Percentiles rank a stretch among this genome's conserved stretches.
phyloP scores from a whole-genome alignment of 2,888 invertebrate genomes.

The Ophonus ardosiacus region DNA sequence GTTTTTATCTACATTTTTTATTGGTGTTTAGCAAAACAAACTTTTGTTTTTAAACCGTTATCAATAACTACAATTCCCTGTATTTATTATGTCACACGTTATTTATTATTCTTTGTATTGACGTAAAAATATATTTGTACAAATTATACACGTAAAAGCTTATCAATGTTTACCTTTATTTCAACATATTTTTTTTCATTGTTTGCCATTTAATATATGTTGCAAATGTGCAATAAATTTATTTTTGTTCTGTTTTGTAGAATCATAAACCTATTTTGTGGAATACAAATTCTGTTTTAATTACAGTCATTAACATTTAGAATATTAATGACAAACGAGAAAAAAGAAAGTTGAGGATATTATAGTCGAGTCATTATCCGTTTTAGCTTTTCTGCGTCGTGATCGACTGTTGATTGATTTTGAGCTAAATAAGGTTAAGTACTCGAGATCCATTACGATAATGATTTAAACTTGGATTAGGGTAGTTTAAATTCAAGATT shows the following conservation, averaged over 20 bases:
- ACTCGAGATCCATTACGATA: slow-evolving; percentile 1
- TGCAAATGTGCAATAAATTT: background rate
- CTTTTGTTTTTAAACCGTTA: too few relatives aligned
- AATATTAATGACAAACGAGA: background rate
- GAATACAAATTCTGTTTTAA: slow-evolving; percentile 2
- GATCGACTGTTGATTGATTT: background rate
- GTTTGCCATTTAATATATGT: background rate
- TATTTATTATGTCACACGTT: too few relatives aligned
- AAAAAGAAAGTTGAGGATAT: slow-evolving; percentile 6
- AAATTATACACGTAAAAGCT: too few relatives aligned
- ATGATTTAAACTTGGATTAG: slow-evolving; percentile 11
- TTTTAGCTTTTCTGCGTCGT: slow-evolving; percentile 4
- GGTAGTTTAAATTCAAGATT: background rate
- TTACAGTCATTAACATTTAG: slow-evolving; percentile 3
- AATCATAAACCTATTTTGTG: background rate
- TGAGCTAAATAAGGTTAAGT: slow-evolving; percentile 14
- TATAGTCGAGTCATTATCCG: background rate
- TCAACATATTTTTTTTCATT: too few relatives aligned
- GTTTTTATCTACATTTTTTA: too few relatives aligned
- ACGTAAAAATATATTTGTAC: too few relatives aligned
- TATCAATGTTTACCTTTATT: too few relatives aligned
- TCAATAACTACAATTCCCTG: too few relatives aligned
- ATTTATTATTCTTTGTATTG: too few relatives aligned
- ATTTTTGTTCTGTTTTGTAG: background rate
- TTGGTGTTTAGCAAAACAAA: too few relatives aligned